Conservation (phyloP, 2,797 vertebrate genomes). For the Molossus molossus region DNA sequence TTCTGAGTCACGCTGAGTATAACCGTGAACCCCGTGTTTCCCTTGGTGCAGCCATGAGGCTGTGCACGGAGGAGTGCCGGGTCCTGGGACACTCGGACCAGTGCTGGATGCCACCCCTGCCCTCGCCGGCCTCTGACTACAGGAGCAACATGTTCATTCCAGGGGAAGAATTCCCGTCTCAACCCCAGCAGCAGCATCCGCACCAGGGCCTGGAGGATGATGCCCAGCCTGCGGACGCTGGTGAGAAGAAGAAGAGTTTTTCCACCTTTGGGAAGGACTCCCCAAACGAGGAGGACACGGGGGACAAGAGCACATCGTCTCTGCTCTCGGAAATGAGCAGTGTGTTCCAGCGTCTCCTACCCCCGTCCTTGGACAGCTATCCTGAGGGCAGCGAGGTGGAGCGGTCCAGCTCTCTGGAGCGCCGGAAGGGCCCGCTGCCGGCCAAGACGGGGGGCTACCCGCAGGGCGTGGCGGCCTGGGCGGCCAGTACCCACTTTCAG, state of each 20-base stretch:
- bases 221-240: constrained; percentile 88
- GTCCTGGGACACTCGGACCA: constrained; percentile 98
- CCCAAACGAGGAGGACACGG: constrained; percentile 88
- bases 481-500: constrained; percentile 98
- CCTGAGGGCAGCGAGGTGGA: constrained; percentile 93
- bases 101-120: constrained; percentile 98
- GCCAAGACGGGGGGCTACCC: constrained; percentile 95
- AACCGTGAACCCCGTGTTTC: background rate
- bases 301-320: constrained; percentile 94
- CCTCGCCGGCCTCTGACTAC: constrained; percentile 95
- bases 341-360: constrained; percentile 97
- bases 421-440: constrained; percentile 94
- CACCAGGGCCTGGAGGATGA: constrained; percentile 92
- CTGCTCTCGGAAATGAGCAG: constrained; percentile 98
- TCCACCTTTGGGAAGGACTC: constrained; percentile 97
- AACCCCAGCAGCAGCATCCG: constrained; percentile 89
- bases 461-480: constrained; percentile 97
- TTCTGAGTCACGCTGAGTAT: accelerated
- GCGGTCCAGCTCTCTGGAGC: constrained; percentile 93
- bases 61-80: constrained; percentile 98
- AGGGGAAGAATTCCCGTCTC: constrained; percentile 94
- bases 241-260: constrained; percentile 96
- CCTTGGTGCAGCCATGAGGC: constrained; percentile 93
- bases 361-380: constrained; percentile 94
- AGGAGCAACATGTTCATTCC: constrained; percentile 98